Conservation (phyloP, 2,888 invertebrate genomes). For the Glaucopsyche alexis region DNA sequence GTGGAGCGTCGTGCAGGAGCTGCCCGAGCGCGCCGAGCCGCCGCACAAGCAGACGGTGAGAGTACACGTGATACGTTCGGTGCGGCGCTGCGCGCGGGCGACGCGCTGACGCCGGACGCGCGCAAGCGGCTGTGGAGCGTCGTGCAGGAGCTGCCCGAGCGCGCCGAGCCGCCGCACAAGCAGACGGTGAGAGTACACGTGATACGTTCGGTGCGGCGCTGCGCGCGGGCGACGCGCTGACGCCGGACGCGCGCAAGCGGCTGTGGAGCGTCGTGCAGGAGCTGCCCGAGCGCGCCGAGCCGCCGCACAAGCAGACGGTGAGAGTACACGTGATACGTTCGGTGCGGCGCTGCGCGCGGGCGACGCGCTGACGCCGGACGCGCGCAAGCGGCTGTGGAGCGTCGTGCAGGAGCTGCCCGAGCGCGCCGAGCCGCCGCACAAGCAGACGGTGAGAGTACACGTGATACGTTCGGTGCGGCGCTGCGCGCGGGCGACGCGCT, state of each 20-base stretch:
- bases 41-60: conserved; percentile 54
- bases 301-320: conserved; percentile 52
- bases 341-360: conserved; percentile 66
- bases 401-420: conserved; percentile 61
- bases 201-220: conserved; percentile 62
- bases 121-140: conserved; percentile 64
- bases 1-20: conserved; percentile 60
- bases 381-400: conserved; percentile 64
- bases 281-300: conserved; percentile 48
- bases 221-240: conserved; percentile 60
- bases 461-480: conserved; percentile 58
- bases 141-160: conserved; percentile 58
- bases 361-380: conserved; percentile 61
- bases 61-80: conserved; percentile 52
- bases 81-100: conserved; percentile 60
- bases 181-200: conserved; percentile 51
- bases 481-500: conserved; percentile 61
- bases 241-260: conserved; percentile 64
- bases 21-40: conserved; percentile 48
- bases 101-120: conserved; percentile 63
- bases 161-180: conserved; percentile 41
- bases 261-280: conserved; percentile 63
- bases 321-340: conserved; percentile 47
- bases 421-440: conserved; percentile 40
- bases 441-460: conserved; percentile 52